Percentiles rank a stretch among this genome's conserved stretches.
These are phyloP conservation scores for Amphimedon queenslandica DNA, from an alignment of 37 sponge, comb jelly and placozoan genomes.

Conservation along the genomic window DNA sequence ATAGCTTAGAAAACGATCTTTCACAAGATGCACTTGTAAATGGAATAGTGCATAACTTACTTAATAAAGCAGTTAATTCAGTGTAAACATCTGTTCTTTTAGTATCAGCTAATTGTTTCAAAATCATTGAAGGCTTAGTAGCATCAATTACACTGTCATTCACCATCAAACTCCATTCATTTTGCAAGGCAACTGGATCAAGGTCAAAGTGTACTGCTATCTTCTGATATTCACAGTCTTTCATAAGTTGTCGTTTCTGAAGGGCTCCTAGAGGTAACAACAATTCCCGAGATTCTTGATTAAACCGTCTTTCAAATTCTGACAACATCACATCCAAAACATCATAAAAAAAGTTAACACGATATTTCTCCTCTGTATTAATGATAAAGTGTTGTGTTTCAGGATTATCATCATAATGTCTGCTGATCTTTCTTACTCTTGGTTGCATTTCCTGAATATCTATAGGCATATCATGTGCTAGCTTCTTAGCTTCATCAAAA, in stretches of 20 bases:
- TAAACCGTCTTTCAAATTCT: conserved; percentile 26
- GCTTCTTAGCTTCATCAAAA: conserved; percentile 19
- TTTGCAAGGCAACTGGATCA: conserved; percentile 7
- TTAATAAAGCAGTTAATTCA: conserved; percentile 11
- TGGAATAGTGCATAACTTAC: not conserved
- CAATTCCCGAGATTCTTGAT: conserved; percentile 18
- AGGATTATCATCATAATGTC: not conserved
- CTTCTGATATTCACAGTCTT: not conserved
- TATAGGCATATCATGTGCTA: conserved; percentile 13
- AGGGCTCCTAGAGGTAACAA: conserved; percentile 12
- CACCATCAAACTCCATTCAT: conserved; percentile 8
- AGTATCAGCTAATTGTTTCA: conserved; percentile 18
- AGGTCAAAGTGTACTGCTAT: conserved; percentile 6
- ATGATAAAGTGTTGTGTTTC: conserved; percentile 4
- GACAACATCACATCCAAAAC: conserved; percentile 12
- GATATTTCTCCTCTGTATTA: conserved; percentile 9
- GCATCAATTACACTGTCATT: conserved; percentile 27
- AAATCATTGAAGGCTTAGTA: not conserved
- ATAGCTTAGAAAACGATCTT: not conserved
- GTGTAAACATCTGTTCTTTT: conserved; percentile 19
- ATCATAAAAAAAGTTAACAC: conserved; percentile 13
- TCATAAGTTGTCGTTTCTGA: conserved; percentile 1
- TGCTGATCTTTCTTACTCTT: conserved; percentile 5
- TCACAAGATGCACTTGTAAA: conserved; percentile 13
- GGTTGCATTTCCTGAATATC: conserved; percentile 3